Conservation (phyloP, 2,888 invertebrate genomes). For the Tenthredo livida region DNA sequence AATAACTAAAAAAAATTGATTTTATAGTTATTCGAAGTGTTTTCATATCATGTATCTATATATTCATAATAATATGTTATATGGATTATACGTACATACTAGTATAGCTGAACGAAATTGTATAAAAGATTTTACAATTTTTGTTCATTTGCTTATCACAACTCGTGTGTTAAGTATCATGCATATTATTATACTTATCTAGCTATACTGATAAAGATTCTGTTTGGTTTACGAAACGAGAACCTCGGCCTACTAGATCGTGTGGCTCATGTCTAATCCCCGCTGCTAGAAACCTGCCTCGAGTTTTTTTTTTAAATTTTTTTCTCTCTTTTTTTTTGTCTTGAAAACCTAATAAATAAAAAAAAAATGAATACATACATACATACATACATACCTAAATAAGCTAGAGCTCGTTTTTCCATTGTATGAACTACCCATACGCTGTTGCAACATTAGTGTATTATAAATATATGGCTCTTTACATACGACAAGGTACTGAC, state of each 20-base stretch:
- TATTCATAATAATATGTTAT: background rate
- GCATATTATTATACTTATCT: conserved; percentile 10
- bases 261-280: conserved; percentile 47
- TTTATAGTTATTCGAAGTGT: background rate
- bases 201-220: background rate
- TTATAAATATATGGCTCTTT: background rate
- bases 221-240: conserved; percentile 1
- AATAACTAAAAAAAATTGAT: background rate
- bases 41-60: background rate
- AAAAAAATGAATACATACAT: background rate
- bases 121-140: background rate
- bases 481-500: background rate
- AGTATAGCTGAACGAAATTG: background rate
- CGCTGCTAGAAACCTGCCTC: conserved; percentile 47
- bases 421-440: background rate
- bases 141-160: background rate
- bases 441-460: background rate
- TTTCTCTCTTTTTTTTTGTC: conserved; percentile 24
- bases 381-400: background rate
- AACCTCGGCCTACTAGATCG: conserved; percentile 24
- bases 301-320: background rate
- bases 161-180: background rate
- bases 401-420: background rate
- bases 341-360: background rate
- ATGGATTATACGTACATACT: too few relatives aligned